Conservation (phyloP, 2,888 invertebrate genomes). For the Allygus modestus region DNA sequence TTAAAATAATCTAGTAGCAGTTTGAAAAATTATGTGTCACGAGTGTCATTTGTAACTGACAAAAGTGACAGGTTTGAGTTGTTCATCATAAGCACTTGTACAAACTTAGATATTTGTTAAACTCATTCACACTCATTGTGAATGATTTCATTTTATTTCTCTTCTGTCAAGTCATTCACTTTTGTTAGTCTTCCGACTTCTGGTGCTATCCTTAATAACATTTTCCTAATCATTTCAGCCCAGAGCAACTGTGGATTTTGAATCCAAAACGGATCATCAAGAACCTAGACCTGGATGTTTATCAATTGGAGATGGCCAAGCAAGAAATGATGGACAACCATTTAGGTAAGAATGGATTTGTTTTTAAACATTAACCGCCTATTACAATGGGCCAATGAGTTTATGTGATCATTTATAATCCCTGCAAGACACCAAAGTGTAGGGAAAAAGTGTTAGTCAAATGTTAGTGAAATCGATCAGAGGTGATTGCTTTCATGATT, state of each 20-base stretch:
- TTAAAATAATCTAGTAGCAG: not conserved
- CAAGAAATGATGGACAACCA: constrained; percentile 55
- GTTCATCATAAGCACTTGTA: constrained; percentile 1
- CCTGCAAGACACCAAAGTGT: too few species aligned
- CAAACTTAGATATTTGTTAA: not conserved
- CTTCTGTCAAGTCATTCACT: not conserved
- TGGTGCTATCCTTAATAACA: not conserved
- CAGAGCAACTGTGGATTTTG: constrained; percentile 94
- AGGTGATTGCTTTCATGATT: too few species aligned
- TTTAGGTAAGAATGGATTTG: not conserved
- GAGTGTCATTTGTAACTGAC: not conserved
- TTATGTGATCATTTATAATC: too few species aligned
- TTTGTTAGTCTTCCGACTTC: not conserved
- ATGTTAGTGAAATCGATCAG: too few species aligned
- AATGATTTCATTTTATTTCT: not conserved
- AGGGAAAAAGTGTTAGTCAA: too few species aligned
- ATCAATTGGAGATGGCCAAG: constrained; percentile 27
- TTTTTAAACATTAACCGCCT: not conserved
- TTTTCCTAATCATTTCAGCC: constrained; percentile 74
- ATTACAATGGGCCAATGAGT: too few species aligned
- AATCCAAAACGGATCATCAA: constrained; percentile 93
- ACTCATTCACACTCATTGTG: not conserved
- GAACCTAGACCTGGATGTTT: constrained; percentile 75
- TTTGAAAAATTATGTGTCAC: not conserved
- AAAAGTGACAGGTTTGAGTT: not conserved